Evolutionary conservation across 2,888 invertebrate genomes (phyloP), one percentile per base, ranked within the genome.

Genomic region (Acanthosepion lycidas): DNA sequence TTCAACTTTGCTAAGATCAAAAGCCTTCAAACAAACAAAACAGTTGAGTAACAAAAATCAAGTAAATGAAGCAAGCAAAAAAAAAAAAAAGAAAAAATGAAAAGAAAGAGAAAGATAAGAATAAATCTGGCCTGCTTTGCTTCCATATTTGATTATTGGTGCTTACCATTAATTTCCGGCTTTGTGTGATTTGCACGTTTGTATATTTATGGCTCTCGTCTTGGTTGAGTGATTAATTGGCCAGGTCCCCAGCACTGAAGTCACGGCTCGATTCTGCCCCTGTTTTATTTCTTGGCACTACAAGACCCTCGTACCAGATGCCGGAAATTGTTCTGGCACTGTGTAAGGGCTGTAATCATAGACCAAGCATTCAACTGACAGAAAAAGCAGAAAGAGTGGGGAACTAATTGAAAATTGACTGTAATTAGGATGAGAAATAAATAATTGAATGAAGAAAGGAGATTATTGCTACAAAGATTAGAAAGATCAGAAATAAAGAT

Each of bases 101-200:
- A 18, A 55, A 55, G 20, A 55, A 55, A 55, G 18, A 55, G 20
- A 6, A 59, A 59, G 59, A 59, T 59, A 20, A 59, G 55, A 3
- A n/a, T n/a, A 78, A 33, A n/a, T 9, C 78, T n/a, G 78, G 33
- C 78, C 78, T n/a, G n/a, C n/a, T 12, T 15, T 2, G 78, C n/a
- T 33, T 15, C 78, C 78, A 78, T 78, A n/a, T 78, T 78, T 78
- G 78, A 78, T 78, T 78, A 9, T 78, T 78, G 78, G 78, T n/a
- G 78, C 78, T 78, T 78, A 78, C 78, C 78, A n/a, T 78, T 78
- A 78, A 78, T 78, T 78, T 78, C 78, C 78, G n/a, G 78, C 33
- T 33, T 78, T 78, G n/a, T 78, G 78, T 78, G n/a, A 78, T 78
- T 78, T 78, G 9, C n/a, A n/a, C 78, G 15, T 78, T 78, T 78